phyloP scores from a whole-genome alignment of 1,140 invertebrate genomes.

The Zaprionus davidi region DNA sequence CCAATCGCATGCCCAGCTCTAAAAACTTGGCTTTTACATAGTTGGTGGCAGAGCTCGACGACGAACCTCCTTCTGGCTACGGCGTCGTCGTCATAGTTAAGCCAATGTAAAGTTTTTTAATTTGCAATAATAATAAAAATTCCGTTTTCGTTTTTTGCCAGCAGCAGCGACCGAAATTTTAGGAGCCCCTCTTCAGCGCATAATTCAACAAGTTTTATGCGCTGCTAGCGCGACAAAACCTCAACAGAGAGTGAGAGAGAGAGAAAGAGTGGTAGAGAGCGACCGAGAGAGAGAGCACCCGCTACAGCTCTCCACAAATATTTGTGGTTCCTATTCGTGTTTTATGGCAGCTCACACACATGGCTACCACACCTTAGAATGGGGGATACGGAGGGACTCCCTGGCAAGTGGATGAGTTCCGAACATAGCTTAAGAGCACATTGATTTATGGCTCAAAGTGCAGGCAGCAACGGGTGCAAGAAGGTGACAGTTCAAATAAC shows the following conservation, averaged over 20 bases:
- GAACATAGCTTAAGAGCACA: conserved; percentile 50
- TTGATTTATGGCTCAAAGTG: conserved; percentile 66
- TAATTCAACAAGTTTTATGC: conserved; percentile 82
- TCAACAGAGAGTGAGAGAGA: not conserved
- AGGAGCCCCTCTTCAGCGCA: conserved; percentile 37
- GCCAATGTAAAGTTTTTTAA: conserved; percentile 80
- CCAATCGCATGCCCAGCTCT: not conserved
- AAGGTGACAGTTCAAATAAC: conserved; percentile 42
- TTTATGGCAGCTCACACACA: conserved; percentile 53
- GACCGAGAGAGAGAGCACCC: not conserved
- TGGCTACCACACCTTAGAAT: not conserved
- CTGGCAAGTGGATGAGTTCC: conserved; percentile 31
- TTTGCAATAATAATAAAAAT: conserved; percentile 83
- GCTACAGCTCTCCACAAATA: conserved; percentile 45
- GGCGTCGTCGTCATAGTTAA: conserved; percentile 69
- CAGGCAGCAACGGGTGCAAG: not conserved
- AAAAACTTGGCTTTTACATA: conserved; percentile 76
- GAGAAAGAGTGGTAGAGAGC: not conserved
- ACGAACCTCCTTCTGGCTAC: not conserved
- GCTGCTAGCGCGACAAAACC: conserved; percentile 39
- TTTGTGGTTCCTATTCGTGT: conserved; percentile 64
- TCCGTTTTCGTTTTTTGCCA: conserved; percentile 56
- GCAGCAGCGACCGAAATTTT: conserved; percentile 50
- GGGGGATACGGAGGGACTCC: not conserved
- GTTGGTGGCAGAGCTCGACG: conserved; percentile 41